Evolutionary conservation across 2,888 invertebrate genomes (phyloP).

Genomic region (Oxytorus armatus): DNA sequence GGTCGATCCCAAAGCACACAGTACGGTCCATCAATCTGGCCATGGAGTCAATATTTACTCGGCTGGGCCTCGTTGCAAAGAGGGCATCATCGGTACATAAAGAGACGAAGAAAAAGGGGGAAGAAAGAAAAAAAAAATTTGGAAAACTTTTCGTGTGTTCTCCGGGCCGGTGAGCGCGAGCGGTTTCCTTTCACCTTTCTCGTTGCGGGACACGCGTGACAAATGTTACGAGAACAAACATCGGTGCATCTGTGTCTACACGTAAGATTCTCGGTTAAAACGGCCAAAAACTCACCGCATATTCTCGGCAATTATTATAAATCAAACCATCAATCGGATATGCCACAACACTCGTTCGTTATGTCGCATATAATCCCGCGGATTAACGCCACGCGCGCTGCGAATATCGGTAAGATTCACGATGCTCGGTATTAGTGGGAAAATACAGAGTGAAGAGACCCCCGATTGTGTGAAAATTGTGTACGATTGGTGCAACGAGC

Average conservation of each 20-base stretch:
- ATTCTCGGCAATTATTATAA: constrained; percentile 38
- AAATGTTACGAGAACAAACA: constrained; percentile 83
- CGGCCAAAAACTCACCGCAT: constrained; percentile 17
- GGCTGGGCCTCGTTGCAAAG: constrained; percentile 83
- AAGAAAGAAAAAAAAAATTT: constrained; percentile 17
- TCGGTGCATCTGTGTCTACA: constrained; percentile 83
- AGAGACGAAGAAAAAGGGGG: constrained; percentile 65
- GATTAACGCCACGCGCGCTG: neutral
- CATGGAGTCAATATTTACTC: constrained; percentile 83
- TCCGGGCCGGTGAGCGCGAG: constrained; percentile 48
- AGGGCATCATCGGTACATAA: constrained; percentile 82
- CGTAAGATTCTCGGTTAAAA: constrained; percentile 43
- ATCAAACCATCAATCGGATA: constrained; percentile 55
- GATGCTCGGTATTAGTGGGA: neutral
- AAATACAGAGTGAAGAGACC: neutral
- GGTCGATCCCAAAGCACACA: constrained; percentile 77
- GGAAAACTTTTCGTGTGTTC: constrained; percentile 24
- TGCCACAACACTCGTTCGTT: constrained; percentile 42
- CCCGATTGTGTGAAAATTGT: neutral
- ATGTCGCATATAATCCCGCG: constrained; percentile 25
- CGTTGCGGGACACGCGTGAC: constrained; percentile 84
- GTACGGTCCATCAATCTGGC: constrained; percentile 83
- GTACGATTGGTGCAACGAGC: neutral
- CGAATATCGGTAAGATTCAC: neutral
- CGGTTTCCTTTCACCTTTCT: constrained; percentile 80